These are phyloP conservation scores for Suncus etruscus DNA, from an alignment of 2,113 vertebrate species.

Conservation along the genomic window DNA sequence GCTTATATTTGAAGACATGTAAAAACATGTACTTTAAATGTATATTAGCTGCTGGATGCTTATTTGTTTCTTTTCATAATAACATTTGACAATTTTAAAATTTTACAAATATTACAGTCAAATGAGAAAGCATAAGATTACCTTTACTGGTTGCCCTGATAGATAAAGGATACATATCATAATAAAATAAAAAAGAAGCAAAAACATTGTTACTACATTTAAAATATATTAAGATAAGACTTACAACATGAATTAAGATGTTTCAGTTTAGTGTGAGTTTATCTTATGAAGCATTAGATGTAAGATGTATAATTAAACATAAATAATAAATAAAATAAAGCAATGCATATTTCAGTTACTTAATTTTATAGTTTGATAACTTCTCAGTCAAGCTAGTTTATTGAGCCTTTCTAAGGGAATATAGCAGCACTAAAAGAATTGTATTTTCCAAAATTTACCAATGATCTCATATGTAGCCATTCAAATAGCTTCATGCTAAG, in stretches of 20 bases:
- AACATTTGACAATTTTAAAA: not conserved
- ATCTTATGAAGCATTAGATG: not conserved
- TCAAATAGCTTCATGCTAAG: not conserved
- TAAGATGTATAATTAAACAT: not conserved
- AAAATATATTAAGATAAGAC: not conserved
- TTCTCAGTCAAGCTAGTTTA: not conserved
- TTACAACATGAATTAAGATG: not conserved
- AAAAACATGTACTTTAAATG: not conserved
- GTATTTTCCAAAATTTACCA: not conserved
- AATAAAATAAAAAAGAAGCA: not conserved
- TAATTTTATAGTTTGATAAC: not conserved
- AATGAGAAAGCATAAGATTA: not conserved
- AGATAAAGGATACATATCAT: not conserved
- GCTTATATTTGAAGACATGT: not conserved
- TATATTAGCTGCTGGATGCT: not conserved
- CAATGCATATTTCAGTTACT: not conserved
- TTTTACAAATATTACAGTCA: not conserved
- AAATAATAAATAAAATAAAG: not conserved
- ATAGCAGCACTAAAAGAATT: not conserved
- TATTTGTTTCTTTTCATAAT: not conserved
- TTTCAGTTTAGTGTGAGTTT: not conserved
- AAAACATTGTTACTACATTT: not conserved
- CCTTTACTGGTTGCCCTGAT: not conserved
- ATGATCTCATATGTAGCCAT: not conserved
- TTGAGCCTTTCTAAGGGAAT: not conserved